Base-by-base conservation (phyloP, 2,797 vertebrate genomes). In the Streptopelia turtur region DNA sequence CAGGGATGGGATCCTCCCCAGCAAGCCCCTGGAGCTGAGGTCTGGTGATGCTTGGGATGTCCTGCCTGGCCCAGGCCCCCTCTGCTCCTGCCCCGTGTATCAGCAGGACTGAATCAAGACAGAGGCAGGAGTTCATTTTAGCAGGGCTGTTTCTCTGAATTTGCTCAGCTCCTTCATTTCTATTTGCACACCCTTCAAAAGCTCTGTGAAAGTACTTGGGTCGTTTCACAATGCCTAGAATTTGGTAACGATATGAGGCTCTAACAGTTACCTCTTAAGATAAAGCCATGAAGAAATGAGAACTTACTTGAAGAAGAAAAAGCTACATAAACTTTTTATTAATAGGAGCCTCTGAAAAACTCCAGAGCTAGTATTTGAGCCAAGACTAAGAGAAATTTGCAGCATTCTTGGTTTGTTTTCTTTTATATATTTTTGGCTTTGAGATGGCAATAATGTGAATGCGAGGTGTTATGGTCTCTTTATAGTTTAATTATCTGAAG, bases 181-280 rank as follows among this genome's bases (percentile, higher is more conserved):
- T n/a, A 17, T 83, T 74, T 83, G 41, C 2, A 1, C 18, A 18
- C 10, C 23, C 45, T 89, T 74, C 53, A 31, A 50, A 82, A 85
- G 15, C 81, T 55, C 33, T 3, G 1, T 55, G 27, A 64, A 50
- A 16, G 12, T 30, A 11, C 39, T 43, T 0, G 0, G 23, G 33
- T 25, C 37, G 7, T 83, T 80, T 84, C 69, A 77, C 35, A 76
- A 11, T 0, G 6, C 56, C 55, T 43, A 31, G 45, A 0, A 0
- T 11, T 59, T 45, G 16, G 28, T 60, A 80, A 60, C 2, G 8
- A 23, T 18, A 15, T 2, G 17, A 50, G 77, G 33, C 20, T 92
- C 45, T 64, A 53, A 59, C 10, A 57, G 22, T 52, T 65, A 52
- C 33, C 25, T 68, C 12, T 70, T 70, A 39, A 61, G 37, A 52